Percentiles rank a stretch among this genome's conserved stretches.
These are phyloP conservation scores for Pseudorhiza aurosa DNA, from an alignment of 30 jellyfish, hydroid and myxozoan species.

Conservation along the genomic window DNA sequence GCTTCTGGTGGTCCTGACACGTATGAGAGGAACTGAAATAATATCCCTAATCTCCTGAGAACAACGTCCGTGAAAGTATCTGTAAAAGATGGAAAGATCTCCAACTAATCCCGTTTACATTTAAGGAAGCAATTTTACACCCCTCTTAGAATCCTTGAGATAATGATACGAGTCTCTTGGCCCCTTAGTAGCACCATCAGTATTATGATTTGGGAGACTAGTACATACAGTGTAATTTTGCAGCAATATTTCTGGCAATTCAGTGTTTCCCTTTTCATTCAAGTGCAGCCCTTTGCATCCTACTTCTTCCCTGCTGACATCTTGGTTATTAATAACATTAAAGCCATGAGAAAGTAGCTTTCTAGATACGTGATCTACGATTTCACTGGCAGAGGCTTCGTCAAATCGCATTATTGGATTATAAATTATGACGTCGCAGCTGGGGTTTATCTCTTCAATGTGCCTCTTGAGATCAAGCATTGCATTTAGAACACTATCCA, in stretches of 20 bases:
- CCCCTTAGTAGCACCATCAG: no score
- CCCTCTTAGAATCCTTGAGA: no score
- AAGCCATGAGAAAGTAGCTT: background rate
- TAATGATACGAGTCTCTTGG: no score
- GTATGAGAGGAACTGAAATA: no score
- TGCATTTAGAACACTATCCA: background rate
- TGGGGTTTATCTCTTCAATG: background rate
- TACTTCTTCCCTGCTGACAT: background rate
- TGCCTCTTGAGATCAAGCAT: background rate
- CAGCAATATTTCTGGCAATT: background rate
- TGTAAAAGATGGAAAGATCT: no score
- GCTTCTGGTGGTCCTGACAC: no score
- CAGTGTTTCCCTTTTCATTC: background rate
- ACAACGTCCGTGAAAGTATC: no score
- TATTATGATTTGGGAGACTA: no score
- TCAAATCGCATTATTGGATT: conserved; percentile 1
- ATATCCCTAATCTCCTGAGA: no score
- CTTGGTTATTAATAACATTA: background rate
- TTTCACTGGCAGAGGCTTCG: background rate
- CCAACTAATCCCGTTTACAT: no score
- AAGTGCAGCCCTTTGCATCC: conserved; percentile 5
- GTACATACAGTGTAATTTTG: no score
- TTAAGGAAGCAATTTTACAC: no score
- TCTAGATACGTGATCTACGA: background rate
- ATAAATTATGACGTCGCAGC: conserved; percentile 5